A percentile compares a stretch with the other conserved stretches of the same genome.
Evolutionary conservation across 2,797 vertebrate species (phyloP).

Genomic region (Galaxias olidus): DNA sequence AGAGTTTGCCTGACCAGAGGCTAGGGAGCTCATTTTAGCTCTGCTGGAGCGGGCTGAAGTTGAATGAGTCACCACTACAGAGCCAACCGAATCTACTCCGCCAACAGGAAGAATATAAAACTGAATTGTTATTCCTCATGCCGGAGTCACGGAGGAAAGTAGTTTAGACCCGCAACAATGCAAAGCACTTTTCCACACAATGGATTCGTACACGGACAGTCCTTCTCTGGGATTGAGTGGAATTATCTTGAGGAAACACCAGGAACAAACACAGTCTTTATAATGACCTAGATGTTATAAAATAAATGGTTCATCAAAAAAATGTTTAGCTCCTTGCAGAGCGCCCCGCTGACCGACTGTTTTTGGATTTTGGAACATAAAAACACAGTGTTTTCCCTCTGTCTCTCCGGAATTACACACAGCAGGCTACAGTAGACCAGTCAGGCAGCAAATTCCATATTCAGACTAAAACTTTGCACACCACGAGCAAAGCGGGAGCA

Average conservation of each 20-base stretch:
- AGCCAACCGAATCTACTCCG: conserved; percentile 37
- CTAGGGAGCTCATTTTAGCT: conserved; percentile 20
- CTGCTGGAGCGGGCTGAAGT: not conserved
- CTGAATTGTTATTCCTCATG: conserved; percentile 50
- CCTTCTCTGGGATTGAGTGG: conserved; percentile 47
- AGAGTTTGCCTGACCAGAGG: conserved; percentile 21
- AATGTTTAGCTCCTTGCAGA: conserved; percentile 12
- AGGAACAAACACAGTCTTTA: conserved; percentile 14
- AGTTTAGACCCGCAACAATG: conserved; percentile 41
- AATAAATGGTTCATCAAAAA: conserved; percentile 16
- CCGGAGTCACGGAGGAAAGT: conserved; percentile 49
- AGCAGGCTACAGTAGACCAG: conserved; percentile 21
- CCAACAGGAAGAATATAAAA: conserved; percentile 66
- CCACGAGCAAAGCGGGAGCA: conserved; percentile 48
- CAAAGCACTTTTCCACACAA: conserved; percentile 56
- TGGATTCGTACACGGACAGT: conserved; percentile 41
- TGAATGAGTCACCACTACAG: conserved; percentile 38
- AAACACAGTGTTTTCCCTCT: conserved; percentile 9
- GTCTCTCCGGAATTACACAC: conserved; percentile 36
- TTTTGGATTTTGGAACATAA: conserved; percentile 38
- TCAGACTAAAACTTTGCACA: conserved; percentile 50
- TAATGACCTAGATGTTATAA: conserved; percentile 32
- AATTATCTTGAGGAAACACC: conserved; percentile 40
- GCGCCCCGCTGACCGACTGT: conserved; percentile 20
- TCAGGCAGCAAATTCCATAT: conserved; percentile 37